Evolutionary conservation across 2,797 vertebrate species (phyloP).

Genomic region (Hylomyscus alleni): DNA sequence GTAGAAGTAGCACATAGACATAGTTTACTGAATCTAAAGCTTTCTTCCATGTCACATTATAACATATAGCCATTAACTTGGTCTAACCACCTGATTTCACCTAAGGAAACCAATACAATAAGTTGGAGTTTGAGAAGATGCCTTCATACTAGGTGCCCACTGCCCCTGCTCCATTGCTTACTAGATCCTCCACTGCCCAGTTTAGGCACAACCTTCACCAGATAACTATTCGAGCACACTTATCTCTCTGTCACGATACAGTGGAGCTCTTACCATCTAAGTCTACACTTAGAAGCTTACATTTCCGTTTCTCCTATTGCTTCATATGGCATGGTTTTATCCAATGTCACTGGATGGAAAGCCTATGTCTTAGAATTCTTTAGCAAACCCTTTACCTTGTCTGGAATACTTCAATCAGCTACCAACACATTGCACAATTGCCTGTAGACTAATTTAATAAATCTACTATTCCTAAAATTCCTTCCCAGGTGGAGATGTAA

Average conservation of each 20-base stretch:
- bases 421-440: constrained; percentile 6
- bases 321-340: background rate
- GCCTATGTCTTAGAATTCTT: constrained; percentile 12
- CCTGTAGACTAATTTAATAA: constrained; percentile 57
- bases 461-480: background rate
- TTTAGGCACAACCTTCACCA: background rate
- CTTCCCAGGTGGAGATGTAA: background rate
- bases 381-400: background rate
- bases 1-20: background rate
- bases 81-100: constrained; percentile 51
- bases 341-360: constrained; percentile 29
- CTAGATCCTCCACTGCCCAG: background rate
- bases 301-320: background rate
- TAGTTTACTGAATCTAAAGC: constrained; percentile 54
- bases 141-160: constrained; percentile 19
- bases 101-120: constrained; percentile 57
- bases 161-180: background rate
- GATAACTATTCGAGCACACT: background rate
- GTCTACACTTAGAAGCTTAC: background rate
- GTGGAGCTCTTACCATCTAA: background rate
- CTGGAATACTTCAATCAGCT: constrained; percentile 17
- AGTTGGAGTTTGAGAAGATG: constrained; percentile 51
- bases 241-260: constrained; percentile 20
- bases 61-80: constrained; percentile 43
- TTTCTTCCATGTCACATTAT: constrained; percentile 50